Base-by-base conservation (phyloP, 1,140 invertebrate species). In the Hyles euphorbiae region DNA sequence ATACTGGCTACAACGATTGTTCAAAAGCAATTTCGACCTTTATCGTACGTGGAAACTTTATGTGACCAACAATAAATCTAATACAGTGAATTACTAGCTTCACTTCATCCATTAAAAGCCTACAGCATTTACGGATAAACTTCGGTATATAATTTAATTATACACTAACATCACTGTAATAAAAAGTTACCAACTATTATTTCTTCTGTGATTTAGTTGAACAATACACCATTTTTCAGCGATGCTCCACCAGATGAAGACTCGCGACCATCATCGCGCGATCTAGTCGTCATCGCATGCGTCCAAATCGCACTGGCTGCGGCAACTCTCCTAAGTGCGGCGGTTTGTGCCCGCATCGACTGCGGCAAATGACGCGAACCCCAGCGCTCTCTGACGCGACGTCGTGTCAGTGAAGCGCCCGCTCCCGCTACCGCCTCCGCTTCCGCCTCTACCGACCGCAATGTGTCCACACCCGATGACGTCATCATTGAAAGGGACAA, bases 201-300 rank as follows among this genome's bases (percentile, higher is more conserved):
- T 2, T 22, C 22, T 22, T 22, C 22, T 22, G 22, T 22, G 22
- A 22, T 22, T 22, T 22, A 22, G 22, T 22, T 22, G 22, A 22
- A 22, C 22, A 40, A 40, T 40, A 40, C 36, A 22, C 22, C 22
- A 33, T 34, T 3, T 70, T 72, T n/a, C 64, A 79, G 77, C 34
- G 72, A 77, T 34, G 70, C 66, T 1, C 65, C 64, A 8, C 10
- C 43, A 32, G 78, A 78, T 53, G 80, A 86, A 47, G 81, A 86
- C 48, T 72, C 73, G 5, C 61, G 55, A 36, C 77, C 83, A 10
- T 83, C 85, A 5, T 78, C 81, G 5, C 78, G 85, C n/a, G 85
- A 88, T 55, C 55, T 88, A 34, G 68, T 85, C 1, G 80, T 88
- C 6, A 87, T 88, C 48, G 85, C 83, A 5, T 76, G 74, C 49